Evolutionary conservation across 2,797 vertebrate species (phyloP).

Genomic region (Nyctibius grandis): DNA sequence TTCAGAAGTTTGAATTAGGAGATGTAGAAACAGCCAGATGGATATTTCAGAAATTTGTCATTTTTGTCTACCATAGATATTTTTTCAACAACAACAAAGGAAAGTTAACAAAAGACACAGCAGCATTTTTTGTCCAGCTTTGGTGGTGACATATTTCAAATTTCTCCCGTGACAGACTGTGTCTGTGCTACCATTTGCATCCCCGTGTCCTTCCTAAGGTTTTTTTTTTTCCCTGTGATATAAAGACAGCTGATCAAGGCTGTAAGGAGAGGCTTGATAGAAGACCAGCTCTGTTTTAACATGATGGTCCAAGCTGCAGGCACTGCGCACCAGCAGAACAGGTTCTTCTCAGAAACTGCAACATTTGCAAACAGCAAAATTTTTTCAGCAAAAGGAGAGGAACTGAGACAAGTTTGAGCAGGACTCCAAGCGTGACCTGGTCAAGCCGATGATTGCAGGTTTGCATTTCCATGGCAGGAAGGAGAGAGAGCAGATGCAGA

Average conservation of each 20-base stretch:
- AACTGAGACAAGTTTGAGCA: neutral
- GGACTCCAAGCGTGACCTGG: fast-evolving
- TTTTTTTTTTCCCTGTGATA: neutral
- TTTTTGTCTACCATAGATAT: neutral
- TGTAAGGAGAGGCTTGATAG: neutral
- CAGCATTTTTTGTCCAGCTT: neutral
- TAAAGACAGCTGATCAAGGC: neutral
- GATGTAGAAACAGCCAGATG: neutral
- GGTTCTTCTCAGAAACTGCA: neutral
- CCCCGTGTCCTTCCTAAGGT: neutral
- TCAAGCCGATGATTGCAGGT: neutral
- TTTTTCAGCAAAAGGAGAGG: neutral
- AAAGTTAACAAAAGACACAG: neutral
- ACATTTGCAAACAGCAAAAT: neutral
- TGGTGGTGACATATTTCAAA: neutral
- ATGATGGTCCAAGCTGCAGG: neutral
- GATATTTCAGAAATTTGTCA: neutral
- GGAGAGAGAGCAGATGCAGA: neutral
- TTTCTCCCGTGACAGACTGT: neutral
- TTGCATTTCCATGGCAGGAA: neutral
- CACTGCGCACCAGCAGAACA: neutral
- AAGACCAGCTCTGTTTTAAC: neutral
- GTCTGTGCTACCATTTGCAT: neutral
- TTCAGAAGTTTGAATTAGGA: neutral
- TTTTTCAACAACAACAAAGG: neutral